Base-by-base conservation (phyloP, 2,888 invertebrate species). In the Eustalomyia histrio region DNA sequence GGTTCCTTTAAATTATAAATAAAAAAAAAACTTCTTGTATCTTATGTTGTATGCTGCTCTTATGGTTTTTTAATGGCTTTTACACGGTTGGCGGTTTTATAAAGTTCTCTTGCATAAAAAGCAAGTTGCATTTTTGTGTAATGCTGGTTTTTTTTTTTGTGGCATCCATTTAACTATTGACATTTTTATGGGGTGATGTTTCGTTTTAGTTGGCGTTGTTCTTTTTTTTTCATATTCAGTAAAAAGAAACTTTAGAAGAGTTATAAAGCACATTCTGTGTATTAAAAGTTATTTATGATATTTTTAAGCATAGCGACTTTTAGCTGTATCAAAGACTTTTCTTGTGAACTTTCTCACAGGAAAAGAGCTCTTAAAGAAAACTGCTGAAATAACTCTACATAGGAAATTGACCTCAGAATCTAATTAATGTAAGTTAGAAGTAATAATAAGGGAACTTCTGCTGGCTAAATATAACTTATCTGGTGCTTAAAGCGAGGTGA, bases 111-210 rank as follows among this genome's bases (percentile, higher is more conserved):
- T 64, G 58, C 9, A 35, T 8, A 58, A 17, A 58, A 17, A 61
- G 69, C 81, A 78, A 78, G 81, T 78, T 81, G 69, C 67, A 71
- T 78, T 78, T 29, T 76, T 65, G 67, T 81, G 75, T 60, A 52
- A 58, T 10, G 43, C 39, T 10, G 57, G 24, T 68, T 57, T 57
- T 55, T 55, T 43, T 47, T 5, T 16, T 18, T 65, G 53, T 74
- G 17, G 72, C 72, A 57, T 76, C 68, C 71, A 78, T 81, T 78
- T 78, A 78, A 78, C 81, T 81, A 81, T 81, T 81, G 81, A 81
- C 81, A 78, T 78, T 81, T 81, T 81, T 78, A 81, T 81, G 78
- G 78, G 81, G 81, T 81, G 81, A 78, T 78, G 81, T 81, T 78
- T 71, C 76, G 69, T 78, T 76, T 71, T 60, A 7, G 29, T 29